Conservation (phyloP, 1,140 invertebrate genomes). For the Eumeta japonica region DNA sequence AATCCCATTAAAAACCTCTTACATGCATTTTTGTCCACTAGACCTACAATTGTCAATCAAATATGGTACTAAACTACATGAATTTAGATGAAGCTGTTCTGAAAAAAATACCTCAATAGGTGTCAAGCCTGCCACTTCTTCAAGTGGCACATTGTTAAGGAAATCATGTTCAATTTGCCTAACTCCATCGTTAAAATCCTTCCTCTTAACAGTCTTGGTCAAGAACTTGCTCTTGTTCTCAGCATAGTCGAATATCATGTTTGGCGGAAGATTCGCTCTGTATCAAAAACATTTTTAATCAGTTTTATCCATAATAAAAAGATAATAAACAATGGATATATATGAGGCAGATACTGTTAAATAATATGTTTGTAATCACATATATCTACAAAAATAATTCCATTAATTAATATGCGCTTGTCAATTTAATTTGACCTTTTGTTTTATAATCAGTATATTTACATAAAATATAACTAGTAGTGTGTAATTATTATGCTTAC, state of each 20-base stretch:
- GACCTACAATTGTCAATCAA: too few species aligned
- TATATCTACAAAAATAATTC: background rate
- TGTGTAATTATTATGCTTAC: conserved; percentile 73
- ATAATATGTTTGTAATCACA: background rate
- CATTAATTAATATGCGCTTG: background rate
- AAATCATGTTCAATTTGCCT: conserved; percentile 55
- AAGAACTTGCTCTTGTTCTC: conserved; percentile 53
- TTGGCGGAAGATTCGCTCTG: conserved; percentile 50
- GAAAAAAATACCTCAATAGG: too few species aligned
- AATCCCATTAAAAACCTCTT: too few species aligned
- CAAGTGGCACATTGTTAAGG: conserved; percentile 43
- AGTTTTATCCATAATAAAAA: background rate
- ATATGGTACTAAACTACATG: too few species aligned
- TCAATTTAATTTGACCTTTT: too few species aligned
- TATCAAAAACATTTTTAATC: conserved; percentile 13
- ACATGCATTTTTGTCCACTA: too few species aligned
- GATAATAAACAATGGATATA: conserved; percentile 3
- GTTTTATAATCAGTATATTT: too few species aligned
- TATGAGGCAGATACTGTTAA: background rate
- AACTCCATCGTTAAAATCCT: conserved; percentile 50
- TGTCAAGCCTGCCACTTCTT: conserved; percentile 39
- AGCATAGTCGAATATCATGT: conserved; percentile 54
- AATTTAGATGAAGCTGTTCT: too few species aligned
- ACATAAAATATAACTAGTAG: too few species aligned
- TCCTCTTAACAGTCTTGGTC: conserved; percentile 45